Conservation (phyloP, 2,113 vertebrate genomes). For the Parotia lawesii region DNA sequence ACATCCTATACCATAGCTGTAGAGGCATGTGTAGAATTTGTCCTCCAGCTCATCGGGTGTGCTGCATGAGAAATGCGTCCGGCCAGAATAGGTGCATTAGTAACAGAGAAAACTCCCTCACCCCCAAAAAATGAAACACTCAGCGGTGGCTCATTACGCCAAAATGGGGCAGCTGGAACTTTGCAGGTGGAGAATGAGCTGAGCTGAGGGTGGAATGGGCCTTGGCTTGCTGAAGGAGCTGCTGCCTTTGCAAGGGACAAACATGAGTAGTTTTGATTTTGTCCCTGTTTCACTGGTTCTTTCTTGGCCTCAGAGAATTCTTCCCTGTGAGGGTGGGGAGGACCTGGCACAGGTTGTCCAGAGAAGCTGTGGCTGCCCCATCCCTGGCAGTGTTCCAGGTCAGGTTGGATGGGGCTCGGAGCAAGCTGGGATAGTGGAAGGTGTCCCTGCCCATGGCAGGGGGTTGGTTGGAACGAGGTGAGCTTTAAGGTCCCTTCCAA, state of each 20-base stretch:
- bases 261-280: not conserved
- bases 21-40: not conserved
- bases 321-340: accelerated
- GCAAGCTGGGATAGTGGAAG: accelerated
- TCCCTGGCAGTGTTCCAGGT: not conserved
- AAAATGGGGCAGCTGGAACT: not conserved
- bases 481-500: not conserved
- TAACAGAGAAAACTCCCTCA: not conserved
- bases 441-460: not conserved
- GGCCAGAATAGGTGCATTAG: not conserved
- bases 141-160: no score
- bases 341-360: not conserved
- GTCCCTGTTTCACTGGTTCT: not conserved
- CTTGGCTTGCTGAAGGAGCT: not conserved
- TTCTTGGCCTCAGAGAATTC: not conserved
- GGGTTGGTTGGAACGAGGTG: accelerated
- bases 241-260: not conserved
- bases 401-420: not conserved
- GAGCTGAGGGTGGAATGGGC: not conserved
- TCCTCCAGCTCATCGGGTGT: not conserved
- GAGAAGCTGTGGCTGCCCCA: not conserved
- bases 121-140: accelerated
- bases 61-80: not conserved
- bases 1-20: not conserved
- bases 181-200: not conserved